Base-by-base conservation (phyloP, 2,113 vertebrate species). In the Cyprinodon variegatus region DNA sequence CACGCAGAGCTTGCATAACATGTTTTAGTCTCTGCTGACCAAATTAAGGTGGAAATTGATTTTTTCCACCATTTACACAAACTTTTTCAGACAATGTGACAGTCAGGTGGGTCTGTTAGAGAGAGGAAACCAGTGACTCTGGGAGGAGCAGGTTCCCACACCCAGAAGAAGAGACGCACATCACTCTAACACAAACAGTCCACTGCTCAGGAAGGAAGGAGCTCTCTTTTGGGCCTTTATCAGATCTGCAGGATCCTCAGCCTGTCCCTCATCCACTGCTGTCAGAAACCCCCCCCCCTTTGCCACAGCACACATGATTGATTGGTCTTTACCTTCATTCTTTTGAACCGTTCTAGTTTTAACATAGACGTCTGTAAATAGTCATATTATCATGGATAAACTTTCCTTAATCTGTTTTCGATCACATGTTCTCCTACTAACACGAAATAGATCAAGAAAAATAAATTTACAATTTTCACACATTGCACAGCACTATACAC, bases 91-190 rank as follows among this genome's bases (percentile, higher is more conserved):
- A 17, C 37, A 38, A 22, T 15, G 17, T 45, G 53, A 62, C 61
- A 13, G n/a, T 45, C 20, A 72, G n/a, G 59, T 1, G 3, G 77
- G 72, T 78, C 78, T 83, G 8, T 83, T 79, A 87, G 46, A 17
- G 22, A 84, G 78, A 90, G 92, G 91, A 92, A 91, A 48, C 83
- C 74, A 39, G 76, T 85, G 86, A 74, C 41, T 72, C 72, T 82
- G 90, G 92, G 91, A 90, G 91, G 92, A 84, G 90, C 74, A 36
- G 83, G 81, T 92, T 93, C 91, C 92, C 91, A 91, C 91, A 86
- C 87, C 88, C 91, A 91, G 83, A 86, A 91, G 89, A 89, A 91
- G 90, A 89, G 91, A 77, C 71, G 40, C 86, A 82, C 20, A 86
- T 77, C 13, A 0, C 83, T 79, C 39, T 84, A 92, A 92, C 72